Conservation (phyloP, 2,113 vertebrate species). For the Neodon shergylaensis region DNA sequence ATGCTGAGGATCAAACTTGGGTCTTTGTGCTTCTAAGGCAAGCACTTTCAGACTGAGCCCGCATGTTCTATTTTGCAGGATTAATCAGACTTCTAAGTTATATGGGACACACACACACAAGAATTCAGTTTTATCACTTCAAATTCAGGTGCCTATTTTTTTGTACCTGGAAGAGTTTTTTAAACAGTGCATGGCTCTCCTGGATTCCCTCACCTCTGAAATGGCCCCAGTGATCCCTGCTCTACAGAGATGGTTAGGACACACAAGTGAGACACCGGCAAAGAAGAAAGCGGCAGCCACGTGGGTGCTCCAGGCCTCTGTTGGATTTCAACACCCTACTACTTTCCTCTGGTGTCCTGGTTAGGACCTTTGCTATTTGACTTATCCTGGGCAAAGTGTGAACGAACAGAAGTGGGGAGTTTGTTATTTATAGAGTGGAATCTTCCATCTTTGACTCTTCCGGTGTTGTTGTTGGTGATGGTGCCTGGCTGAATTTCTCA, state of each 20-base stretch:
- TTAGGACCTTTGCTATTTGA: background rate
- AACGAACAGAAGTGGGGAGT: background rate
- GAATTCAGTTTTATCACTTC: background rate
- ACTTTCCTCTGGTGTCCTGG: background rate
- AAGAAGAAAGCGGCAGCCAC: background rate
- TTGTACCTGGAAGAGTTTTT: background rate
- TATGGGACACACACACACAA: background rate
- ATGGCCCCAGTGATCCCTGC: background rate
- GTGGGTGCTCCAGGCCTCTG: background rate
- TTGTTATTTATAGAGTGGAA: background rate
- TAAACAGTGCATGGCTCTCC: background rate
- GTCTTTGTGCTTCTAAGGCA: background rate
- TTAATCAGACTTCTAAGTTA: background rate
- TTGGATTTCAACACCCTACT: background rate
- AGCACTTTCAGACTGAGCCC: background rate
- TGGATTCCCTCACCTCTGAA: background rate
- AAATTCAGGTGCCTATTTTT: background rate
- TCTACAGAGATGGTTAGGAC: background rate
- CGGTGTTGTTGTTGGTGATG: background rate
- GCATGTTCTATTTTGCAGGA: background rate
- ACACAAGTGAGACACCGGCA: background rate
- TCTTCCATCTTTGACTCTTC: constrained; percentile 15
- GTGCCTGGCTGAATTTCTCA: background rate
- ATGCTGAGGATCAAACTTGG: background rate
- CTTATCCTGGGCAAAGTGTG: background rate